A percentile compares a stretch with the other conserved stretches of the same genome.
Conservation (phyloP, 2,797 vertebrate genomes). For the Saguinus oedipus region DNA sequence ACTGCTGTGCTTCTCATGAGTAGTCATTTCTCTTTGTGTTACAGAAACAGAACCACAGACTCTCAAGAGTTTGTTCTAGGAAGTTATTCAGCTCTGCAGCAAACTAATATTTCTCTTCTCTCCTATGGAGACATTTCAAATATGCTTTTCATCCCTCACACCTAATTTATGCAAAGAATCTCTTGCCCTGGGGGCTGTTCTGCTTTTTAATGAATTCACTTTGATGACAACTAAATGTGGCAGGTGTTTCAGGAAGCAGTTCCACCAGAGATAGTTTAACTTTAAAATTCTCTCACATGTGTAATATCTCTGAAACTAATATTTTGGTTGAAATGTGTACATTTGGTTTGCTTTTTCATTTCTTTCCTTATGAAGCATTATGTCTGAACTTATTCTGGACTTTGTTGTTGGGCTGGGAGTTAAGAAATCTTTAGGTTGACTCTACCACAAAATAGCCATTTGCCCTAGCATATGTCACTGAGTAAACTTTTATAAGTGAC, state of each 20-base stretch:
- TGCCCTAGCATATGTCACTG: neutral
- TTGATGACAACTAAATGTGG: constrained; percentile 59
- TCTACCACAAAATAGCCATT: neutral
- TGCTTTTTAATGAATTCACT: constrained; percentile 58
- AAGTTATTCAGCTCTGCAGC: neutral
- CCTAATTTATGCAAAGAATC: constrained; percentile 47
- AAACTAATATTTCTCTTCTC: neutral
- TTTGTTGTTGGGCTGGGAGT: neutral
- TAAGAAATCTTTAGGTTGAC: neutral
- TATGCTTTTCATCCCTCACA: constrained; percentile 48
- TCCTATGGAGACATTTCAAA: constrained; percentile 28
- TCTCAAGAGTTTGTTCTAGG: constrained; percentile 18
- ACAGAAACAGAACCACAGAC: neutral
- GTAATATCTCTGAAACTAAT: neutral
- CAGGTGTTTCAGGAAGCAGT: constrained; percentile 47
- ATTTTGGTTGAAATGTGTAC: constrained; percentile 27
- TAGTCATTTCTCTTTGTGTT: neutral
- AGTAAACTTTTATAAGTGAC: neutral
- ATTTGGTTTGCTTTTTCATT: constrained; percentile 46
- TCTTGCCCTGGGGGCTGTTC: constrained; percentile 32
- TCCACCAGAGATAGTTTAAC: constrained; percentile 22
- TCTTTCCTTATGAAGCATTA: neutral
- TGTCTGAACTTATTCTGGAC: neutral
- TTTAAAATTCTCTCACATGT: constrained; percentile 54
- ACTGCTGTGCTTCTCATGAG: neutral